Percentiles rank a stretch among this genome's conserved stretches.
These are phyloP conservation scores for Semicossyphus pulcher DNA, from an alignment of 2,113 vertebrate species.

Conservation along the genomic window DNA sequence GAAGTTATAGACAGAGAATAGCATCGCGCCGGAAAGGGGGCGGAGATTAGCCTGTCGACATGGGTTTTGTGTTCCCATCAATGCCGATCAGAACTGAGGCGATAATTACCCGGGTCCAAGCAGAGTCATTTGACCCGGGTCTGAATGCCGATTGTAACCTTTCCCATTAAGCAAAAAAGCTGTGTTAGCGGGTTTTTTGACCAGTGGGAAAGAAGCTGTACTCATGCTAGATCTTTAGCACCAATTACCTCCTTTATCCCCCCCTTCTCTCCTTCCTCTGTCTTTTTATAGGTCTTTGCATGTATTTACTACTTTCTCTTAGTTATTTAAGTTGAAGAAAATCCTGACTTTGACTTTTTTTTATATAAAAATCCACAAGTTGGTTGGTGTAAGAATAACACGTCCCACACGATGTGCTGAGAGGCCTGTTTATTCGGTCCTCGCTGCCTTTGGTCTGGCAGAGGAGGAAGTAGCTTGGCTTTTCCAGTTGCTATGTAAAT, in stretches of 20 bases:
- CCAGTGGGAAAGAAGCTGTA: too few species aligned
- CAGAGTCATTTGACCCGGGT: too few species aligned
- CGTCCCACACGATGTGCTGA: conserved; percentile 63
- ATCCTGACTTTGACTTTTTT: conserved; percentile 63
- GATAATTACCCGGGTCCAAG: too few species aligned
- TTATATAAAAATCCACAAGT: conserved; percentile 62
- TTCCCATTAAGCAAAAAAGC: too few species aligned
- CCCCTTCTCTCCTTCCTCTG: conserved; percentile 8
- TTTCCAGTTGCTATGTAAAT: conserved; percentile 70
- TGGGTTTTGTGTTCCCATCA: too few species aligned
- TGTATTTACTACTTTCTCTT: conserved; percentile 60
- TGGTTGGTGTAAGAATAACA: conserved; percentile 60
- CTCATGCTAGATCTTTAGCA: too few species aligned
- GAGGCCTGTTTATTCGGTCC: conserved; percentile 65
- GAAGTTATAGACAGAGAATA: too few species aligned
- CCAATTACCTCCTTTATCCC: conserved; percentile 13
- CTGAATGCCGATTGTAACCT: too few species aligned
- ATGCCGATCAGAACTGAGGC: too few species aligned
- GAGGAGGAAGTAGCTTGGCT: conserved; percentile 69
- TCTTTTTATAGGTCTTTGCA: conserved; percentile 51
- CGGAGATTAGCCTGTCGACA: too few species aligned
- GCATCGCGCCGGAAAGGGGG: too few species aligned
- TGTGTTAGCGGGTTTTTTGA: too few species aligned
- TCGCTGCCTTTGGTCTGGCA: conserved; percentile 67
- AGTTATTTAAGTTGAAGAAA: conserved; percentile 59